phyloP scores from a whole-genome alignment of 2,113 vertebrate species.

The Nothobranchius kuhntae region DNA sequence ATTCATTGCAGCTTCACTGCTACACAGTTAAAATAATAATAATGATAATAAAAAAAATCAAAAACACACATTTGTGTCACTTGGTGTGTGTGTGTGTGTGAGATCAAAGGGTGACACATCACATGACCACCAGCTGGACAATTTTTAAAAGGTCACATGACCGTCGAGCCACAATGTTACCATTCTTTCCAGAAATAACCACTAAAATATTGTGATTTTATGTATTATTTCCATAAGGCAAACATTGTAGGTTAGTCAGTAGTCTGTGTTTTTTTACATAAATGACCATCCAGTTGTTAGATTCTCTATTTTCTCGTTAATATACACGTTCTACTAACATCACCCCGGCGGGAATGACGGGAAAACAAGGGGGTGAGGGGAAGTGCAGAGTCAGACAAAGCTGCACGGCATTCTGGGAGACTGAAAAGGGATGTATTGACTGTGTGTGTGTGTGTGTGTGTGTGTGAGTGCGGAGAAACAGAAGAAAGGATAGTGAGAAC shows the following conservation, averaged over 20 bases:
- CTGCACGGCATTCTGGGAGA: slow-evolving; percentile 64
- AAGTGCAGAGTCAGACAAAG: slow-evolving; percentile 59
- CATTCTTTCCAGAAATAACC: slow-evolving; percentile 62
- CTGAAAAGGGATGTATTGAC: slow-evolving; percentile 26
- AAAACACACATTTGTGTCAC: slow-evolving; percentile 17
- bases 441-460: slow-evolving; percentile 9
- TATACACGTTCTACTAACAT: slow-evolving; percentile 65
- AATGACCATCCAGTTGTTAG: slow-evolving; percentile 63
- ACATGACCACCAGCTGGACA: slow-evolving; percentile 57
- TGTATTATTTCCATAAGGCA: slow-evolving; percentile 73
- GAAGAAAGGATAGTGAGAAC: slow-evolving; percentile 40
- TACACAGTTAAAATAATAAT: slow-evolving; percentile 60
- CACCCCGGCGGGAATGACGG: slow-evolving; percentile 45
- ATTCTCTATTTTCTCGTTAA: slow-evolving; percentile 64
- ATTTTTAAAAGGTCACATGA: slow-evolving; percentile 64
- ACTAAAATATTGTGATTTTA: slow-evolving; percentile 51
- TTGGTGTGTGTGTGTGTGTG: slow-evolving; percentile 22
- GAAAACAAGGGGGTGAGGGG: slow-evolving; percentile 28
- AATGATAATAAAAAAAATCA: background rate
- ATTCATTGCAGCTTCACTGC: slow-evolving; percentile 75
- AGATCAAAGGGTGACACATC: slow-evolving; percentile 57
- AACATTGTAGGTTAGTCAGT: slow-evolving; percentile 71
- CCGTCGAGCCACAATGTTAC: slow-evolving; percentile 49
- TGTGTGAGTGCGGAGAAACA: slow-evolving; percentile 21
- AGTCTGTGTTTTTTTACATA: slow-evolving; percentile 64